Evolutionary conservation across 2,113 vertebrate genomes (phyloP), one percentile per base, ranked within the genome.

Genomic region (Eleginops maclovinus): DNA sequence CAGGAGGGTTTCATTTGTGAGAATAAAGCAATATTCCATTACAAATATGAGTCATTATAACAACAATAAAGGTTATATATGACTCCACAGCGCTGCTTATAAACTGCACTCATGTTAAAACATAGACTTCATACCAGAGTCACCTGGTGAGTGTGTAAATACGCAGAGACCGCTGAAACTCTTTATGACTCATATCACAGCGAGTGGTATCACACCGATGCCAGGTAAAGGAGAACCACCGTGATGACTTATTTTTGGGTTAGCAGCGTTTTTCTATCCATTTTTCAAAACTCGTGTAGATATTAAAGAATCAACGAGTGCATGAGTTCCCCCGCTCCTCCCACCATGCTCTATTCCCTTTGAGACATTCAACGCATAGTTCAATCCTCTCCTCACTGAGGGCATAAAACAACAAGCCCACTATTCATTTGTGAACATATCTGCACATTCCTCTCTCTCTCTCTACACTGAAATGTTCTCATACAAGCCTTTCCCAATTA

Each of bases 351-450:
- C n/a, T 28, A 9, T 69, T 82, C 72, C 61, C 75, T 77, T 50
- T 72, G 84, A 80, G 61, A 82, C 82, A 43, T 49, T 60, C 69
- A 85, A 80, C 72, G 56, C 77, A 74, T 63, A 77, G 67, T 89
- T 88, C 83, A 81, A 76, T 86, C 87, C 84, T 79, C 81, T 88
- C 75, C 62, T 61, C 7, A 73, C 77, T 70, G 63, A 61, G 75
- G 43, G 72, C 80, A 71, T 77, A 87, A 86, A 88, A 88, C 87
- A 90, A 89, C 78, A 90, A 90, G 72, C 78, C 51, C 46, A 40
- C 67, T 66, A 83, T 87, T 90, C 83, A 87, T 87, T 87, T 86
- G 73, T 73, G 73, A 84, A 84, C 71, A 22, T 66, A 84, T 85
- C 69, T 49, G 46, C 66, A 66, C 86, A 85, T 79, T 74, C 72